Evolutionary conservation across 2,888 invertebrate species (phyloP).

Genomic region (Neria commutata): DNA sequence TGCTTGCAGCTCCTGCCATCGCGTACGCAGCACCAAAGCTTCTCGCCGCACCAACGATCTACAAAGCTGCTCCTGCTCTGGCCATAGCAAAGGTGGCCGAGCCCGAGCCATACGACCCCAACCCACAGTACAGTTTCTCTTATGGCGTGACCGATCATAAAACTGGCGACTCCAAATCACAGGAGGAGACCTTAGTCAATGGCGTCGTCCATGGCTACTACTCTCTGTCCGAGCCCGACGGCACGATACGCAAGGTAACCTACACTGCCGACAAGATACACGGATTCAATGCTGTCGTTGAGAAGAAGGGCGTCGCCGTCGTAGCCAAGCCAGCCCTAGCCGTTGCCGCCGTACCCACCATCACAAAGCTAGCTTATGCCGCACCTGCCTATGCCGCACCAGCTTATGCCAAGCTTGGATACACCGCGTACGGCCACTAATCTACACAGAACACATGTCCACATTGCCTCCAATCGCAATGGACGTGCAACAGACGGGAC

Average conservation of each 20-base stretch:
- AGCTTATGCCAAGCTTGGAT: constrained; percentile 21
- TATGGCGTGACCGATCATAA: constrained; percentile 72
- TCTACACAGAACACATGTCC: too few relatives aligned
- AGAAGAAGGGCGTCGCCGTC: constrained; percentile 59
- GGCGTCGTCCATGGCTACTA: constrained; percentile 72
- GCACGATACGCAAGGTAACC: constrained; percentile 68
- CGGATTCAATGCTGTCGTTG: constrained; percentile 73
- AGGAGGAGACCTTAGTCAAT: constrained; percentile 66
- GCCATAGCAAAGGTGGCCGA: constrained; percentile 51
- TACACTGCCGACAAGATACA: constrained; percentile 72
- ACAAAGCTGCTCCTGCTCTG: constrained; percentile 47
- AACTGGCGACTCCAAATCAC: constrained; percentile 67
- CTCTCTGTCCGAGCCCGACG: constrained; percentile 70
- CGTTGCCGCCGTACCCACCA: constrained; percentile 40
- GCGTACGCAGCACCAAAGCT: constrained; percentile 31
- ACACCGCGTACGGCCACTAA: constrained; percentile 24
- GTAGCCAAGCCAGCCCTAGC: constrained; percentile 37
- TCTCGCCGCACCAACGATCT: constrained; percentile 27
- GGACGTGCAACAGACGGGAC: constrained; percentile 23
- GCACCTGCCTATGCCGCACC: constrained; percentile 45
- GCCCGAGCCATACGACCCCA: constrained; percentile 50
- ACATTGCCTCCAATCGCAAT: constrained; percentile 35
- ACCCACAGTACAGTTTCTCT: constrained; percentile 71
- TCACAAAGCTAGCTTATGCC: constrained; percentile 48
- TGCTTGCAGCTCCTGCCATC: constrained; percentile 39